Percentiles rank a stretch among this genome's conserved stretches.
phyloP scores from a whole-genome alignment of 2,888 invertebrate species.

The Branchellion lobata region DNA sequence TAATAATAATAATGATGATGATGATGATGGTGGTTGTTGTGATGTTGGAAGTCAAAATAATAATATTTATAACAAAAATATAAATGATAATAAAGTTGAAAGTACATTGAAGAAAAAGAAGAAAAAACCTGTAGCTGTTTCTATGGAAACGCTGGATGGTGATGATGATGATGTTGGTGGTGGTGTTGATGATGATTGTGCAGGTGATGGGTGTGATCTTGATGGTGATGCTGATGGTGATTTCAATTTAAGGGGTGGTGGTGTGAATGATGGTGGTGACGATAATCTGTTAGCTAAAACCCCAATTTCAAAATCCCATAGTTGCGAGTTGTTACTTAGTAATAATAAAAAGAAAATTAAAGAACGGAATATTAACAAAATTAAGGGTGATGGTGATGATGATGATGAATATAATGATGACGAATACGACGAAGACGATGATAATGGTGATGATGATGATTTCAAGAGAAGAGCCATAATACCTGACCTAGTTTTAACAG shows the following conservation, averaged over 20 bases:
- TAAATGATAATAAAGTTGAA: not conserved
- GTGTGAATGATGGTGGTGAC: not conserved
- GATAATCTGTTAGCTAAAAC: not conserved
- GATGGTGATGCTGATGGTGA: not conserved
- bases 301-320: not conserved
- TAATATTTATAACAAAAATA: not conserved
- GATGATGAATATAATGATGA: not conserved
- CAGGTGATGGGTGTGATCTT: not conserved
- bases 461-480: not conserved
- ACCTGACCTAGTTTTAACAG: not conserved
- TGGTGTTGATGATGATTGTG: slow-evolving; percentile 17
- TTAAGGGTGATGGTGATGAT: slow-evolving; percentile 4
- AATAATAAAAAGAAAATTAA: slow-evolving; percentile 17
- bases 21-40: no score
- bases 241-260: not conserved
- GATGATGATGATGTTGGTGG: not conserved
- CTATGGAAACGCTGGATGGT: not conserved
- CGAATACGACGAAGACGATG: not conserved
- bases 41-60: no score
- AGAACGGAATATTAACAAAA: not conserved
- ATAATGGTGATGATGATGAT: slow-evolving; percentile 4
- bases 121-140: not conserved
- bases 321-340: no score
- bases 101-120: not conserved
- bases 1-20: not conserved